Base-by-base conservation (phyloP, 2,797 vertebrate genomes). In the Oryzias sinensis region DNA sequence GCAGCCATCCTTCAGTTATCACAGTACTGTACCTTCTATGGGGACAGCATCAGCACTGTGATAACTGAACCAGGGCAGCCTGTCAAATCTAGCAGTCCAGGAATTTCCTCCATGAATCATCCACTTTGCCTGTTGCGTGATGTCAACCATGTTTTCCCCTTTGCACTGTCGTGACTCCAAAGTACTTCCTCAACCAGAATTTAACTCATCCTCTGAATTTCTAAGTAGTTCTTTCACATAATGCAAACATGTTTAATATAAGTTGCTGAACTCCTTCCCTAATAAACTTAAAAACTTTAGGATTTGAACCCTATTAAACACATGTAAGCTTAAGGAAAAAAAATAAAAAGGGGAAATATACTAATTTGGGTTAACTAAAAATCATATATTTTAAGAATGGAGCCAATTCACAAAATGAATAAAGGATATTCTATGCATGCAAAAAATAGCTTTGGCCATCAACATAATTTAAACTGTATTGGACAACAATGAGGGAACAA, bases 1-100 rank as follows among this genome's bases (percentile, higher is more conserved):
- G 96, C 97, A 93, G 93, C 96, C 97, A 98, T 98, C 96, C 95
- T 99, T 99, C 97, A 99, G 97, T 99, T 99, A 99, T 99, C 97
- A 98, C 97, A 99, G 97, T 99, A 99, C 97, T 99, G 97, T 99
- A 98, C 97, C 95, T 99, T 98, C 93, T 94, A 94, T 94, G 94
- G 87, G 93, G 93, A 98, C 96, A 98, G 97, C 96, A 99, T 96
- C 97, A 99, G 97, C 96, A 98, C 97, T 95, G 94, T 98, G 96
- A 99, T 98, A 99, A 99, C 97, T 98, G 97, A 98, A 96, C 95
- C 94, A 98, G 96, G 96, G 97, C 94, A 96, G 96, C 96, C 96
- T 92, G 95, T 92, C 93, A 93, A 73, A 74, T 93, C 91, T 87
- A 83, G 91, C 67, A 82, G 89, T 54, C 57, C 18, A 2, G 13